A percentile compares a stretch with the other conserved stretches of the same genome.
Conservation (phyloP, 2,113 vertebrate genomes). For the Phaethornis superciliosus region DNA sequence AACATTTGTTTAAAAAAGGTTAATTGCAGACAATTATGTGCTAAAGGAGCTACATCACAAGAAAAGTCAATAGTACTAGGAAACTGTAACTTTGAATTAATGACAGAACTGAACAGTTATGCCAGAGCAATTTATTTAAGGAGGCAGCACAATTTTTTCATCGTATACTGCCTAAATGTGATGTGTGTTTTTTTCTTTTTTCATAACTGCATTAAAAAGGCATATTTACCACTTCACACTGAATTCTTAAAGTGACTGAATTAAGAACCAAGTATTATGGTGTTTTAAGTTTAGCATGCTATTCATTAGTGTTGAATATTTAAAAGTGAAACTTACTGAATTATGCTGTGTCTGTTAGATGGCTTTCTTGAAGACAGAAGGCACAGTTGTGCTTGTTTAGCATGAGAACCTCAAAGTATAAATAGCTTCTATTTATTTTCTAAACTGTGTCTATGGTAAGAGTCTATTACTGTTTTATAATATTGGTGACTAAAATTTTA, state of each 20-base stretch:
- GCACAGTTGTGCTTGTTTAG: neutral
- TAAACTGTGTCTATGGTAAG: neutral
- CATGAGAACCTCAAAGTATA: neutral
- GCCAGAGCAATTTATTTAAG: slow-evolving; percentile 32
- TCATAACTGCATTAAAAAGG: neutral
- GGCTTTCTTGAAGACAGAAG: neutral
- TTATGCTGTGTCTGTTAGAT: neutral
- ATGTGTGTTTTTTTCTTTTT: neutral
- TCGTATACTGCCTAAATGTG: neutral
- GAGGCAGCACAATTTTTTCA: neutral
- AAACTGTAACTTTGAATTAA: slow-evolving; percentile 60
- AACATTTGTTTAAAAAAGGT: slow-evolving; percentile 60
- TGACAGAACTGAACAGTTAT: slow-evolving; percentile 25
- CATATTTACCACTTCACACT: neutral
- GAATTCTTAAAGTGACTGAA: neutral
- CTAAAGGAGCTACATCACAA: slow-evolving; percentile 39
- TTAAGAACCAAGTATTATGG: neutral
- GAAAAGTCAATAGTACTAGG: slow-evolving; percentile 54
- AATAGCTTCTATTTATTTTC: slow-evolving; percentile 1
- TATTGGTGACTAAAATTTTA: neutral
- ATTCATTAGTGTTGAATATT: neutral
- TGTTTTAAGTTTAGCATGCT: neutral
- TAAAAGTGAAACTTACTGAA: neutral
- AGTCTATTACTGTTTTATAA: neutral
- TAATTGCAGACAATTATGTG: slow-evolving; percentile 57